phyloP scores from a whole-genome alignment of 2,888 invertebrate genomes.

The Sminthurinus aureus region DNA sequence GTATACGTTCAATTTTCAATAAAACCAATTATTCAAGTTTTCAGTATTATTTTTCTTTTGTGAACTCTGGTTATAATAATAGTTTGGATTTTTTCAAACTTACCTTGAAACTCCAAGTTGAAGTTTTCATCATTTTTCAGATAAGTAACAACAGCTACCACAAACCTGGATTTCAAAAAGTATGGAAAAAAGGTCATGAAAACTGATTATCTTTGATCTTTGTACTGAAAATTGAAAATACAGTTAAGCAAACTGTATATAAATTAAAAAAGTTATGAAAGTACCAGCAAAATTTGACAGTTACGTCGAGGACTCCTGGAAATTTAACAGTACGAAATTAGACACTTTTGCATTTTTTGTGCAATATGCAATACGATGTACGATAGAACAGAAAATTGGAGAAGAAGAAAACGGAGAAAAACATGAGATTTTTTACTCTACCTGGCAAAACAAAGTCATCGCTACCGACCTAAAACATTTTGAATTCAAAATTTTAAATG shows the following conservation, averaged over 20 bases:
- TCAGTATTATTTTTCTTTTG: no score
- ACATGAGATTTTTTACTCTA: no score
- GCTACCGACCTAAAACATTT: conserved; percentile 63
- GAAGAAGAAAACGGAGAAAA: no score
- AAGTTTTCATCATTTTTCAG: conserved; percentile 48
- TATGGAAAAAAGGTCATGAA: neutral
- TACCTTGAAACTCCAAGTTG: no score
- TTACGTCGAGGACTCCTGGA: conserved; percentile 63
- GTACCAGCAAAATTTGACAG: conserved; percentile 40
- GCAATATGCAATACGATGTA: no score
- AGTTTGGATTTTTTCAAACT: no score
- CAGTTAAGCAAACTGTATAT: neutral
- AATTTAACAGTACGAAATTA: no score
- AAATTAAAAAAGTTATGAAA: neutral
- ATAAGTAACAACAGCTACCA: conserved; percentile 47
- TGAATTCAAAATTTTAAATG: neutral
- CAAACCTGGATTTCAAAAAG: conserved; percentile 38
- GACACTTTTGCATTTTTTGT: no score
- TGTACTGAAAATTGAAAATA: neutral
- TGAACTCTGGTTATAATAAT: no score
- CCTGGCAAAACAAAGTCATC: conserved; percentile 69
- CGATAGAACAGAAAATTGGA: no score
- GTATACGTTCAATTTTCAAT: no score
- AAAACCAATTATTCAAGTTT: no score
- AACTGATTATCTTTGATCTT: neutral